A percentile compares a stretch with the other conserved stretches of the same genome.
Evolutionary conservation across 1,140 invertebrate species (phyloP).

Genomic region (Ptiloglossa arizonensis): DNA sequence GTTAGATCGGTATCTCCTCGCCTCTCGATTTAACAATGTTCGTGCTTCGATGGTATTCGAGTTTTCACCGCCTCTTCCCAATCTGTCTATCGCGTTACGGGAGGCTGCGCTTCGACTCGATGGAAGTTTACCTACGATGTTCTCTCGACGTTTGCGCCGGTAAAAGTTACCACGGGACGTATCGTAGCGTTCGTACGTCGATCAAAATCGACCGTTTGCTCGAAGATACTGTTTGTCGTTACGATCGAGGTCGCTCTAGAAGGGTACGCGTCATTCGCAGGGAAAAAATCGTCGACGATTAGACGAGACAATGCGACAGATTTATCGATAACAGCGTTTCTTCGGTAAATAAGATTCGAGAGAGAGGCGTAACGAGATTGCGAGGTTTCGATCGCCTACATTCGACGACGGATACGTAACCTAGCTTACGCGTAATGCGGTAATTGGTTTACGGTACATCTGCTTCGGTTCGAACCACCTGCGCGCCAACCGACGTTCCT

Average conservation of each 20-base stretch:
- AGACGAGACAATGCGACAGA: not conserved
- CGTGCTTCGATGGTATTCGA: constrained; percentile 25
- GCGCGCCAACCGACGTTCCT: constrained; percentile 11
- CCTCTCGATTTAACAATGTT: constrained; percentile 5
- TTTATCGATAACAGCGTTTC: not conserved
- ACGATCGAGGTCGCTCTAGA: constrained; percentile 15
- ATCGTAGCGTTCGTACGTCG: not conserved
- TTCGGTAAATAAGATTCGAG: not conserved
- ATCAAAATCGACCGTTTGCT: not conserved
- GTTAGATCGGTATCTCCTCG: constrained; percentile 19
- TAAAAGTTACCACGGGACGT: not conserved
- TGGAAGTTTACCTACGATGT: not conserved
- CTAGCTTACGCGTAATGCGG: constrained; percentile 7
- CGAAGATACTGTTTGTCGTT: not conserved
- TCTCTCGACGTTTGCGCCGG: not conserved
- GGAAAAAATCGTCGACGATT: no score
- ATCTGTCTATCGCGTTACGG: constrained; percentile 18
- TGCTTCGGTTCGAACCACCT: constrained; percentile 45
- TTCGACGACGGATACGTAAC: constrained; percentile 51
- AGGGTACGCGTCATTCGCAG: not conserved
- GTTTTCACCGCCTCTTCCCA: constrained; percentile 36
- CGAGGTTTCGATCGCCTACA: constrained; percentile 53
- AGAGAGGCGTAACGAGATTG: constrained; percentile 25
- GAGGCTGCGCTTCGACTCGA: constrained; percentile 11
- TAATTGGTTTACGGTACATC: constrained; percentile 55